A percentile compares a stretch with the other conserved stretches of the same genome.
Conservation (phyloP, 2,113 vertebrate species). For the Leptocoma aspasia region DNA sequence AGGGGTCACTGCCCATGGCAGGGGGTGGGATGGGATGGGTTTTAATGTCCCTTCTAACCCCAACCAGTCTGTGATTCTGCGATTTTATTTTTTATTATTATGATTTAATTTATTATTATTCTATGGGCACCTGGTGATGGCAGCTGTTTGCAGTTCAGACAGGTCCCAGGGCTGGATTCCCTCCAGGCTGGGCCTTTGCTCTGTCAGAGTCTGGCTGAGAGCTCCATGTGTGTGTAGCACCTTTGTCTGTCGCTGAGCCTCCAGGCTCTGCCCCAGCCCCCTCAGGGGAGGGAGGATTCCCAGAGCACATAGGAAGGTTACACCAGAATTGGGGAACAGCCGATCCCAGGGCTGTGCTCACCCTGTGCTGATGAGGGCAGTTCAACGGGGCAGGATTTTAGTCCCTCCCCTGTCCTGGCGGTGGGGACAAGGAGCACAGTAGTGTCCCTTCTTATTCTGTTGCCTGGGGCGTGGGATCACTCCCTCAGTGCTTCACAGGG, state of each 20-base stretch:
- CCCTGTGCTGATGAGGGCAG: neutral
- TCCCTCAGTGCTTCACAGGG: neutral
- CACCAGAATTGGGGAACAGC: neutral
- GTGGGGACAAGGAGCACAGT: neutral
- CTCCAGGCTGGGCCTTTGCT: neutral
- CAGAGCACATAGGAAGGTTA: neutral
- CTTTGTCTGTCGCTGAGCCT: neutral
- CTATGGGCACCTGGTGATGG: neutral
- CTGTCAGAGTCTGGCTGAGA: neutral
- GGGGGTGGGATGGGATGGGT: accelerated
- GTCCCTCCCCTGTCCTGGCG: neutral
- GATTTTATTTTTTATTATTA: neutral
- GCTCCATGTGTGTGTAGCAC: accelerated
- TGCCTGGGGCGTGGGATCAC: neutral
- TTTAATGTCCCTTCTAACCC: accelerated
- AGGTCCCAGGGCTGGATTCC: neutral
- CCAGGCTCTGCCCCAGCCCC: neutral
- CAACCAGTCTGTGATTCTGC: too few relatives aligned
- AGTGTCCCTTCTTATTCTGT: neutral
- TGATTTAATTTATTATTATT: neutral
- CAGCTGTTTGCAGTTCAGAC: neutral
- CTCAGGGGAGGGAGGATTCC: neutral
- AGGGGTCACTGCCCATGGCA: neutral
- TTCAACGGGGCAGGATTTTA: neutral
- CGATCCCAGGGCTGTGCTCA: accelerated